Evolutionary conservation across 2,797 vertebrate species (phyloP), one percentile per base, ranked within the genome.

Genomic region (Onychomys torridus): DNA sequence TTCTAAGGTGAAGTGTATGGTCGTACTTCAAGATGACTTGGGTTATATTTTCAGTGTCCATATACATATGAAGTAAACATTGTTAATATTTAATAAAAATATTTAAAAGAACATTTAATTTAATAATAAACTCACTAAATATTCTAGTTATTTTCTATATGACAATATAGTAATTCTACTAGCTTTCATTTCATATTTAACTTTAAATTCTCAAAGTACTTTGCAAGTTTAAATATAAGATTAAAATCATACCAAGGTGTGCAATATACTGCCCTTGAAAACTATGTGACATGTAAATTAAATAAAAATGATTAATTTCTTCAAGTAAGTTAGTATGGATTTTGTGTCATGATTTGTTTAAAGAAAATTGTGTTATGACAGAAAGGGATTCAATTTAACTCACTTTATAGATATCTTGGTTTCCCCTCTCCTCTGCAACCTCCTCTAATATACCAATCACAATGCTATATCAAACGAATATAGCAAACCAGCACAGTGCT

Each of bases 41-140:
- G 57, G 21, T 59, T 59, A 59, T 59, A 59, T 59, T 59, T 57
- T 17, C 19, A 57, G 4, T 57, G 17, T 57, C 57, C 52, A 16
- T 57, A 57, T 19, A 57, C 17, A 57, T 16, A 57, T 19, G 55
- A 57, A 57, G 17, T 17, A 17, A 57, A 57, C 55, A 57, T 57
- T 17, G 55, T 57, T 57, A 13, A 57, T 57, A 57, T 57, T 57
- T 57, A 57, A 19, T 57, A 57, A 57, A 19, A 59, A 23, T 43
- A 49, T 16, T 89, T 34, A 90, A 69, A 73, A 85, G 61, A 96
- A 97, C 79, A 91, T 84, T 69, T 83, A 5, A 90, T 91, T 94
- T 61, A 71, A 17, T 93, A 96, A 94, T 94, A 61, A 86, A 17
- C 49, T 92, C 59, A 88, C 81, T 88, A 85, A 97, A 81, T 75